A percentile compares a stretch with the other conserved stretches of the same genome.
Conservation (phyloP, 2,797 vertebrate genomes). For the Fratercula arctica region DNA sequence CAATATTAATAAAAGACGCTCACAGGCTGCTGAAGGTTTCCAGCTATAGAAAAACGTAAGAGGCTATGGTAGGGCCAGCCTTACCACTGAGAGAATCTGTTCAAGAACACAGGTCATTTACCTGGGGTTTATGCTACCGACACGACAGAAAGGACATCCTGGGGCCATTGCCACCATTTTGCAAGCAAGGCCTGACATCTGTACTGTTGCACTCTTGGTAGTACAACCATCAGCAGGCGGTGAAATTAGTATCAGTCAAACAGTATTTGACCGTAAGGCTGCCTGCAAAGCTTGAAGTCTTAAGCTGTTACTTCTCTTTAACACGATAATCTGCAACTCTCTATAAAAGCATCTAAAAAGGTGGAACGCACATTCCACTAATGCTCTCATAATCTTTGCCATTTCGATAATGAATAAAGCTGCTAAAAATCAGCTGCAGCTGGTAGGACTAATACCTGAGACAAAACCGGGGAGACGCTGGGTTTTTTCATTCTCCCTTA, state of each 20-base stretch:
- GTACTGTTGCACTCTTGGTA: not conserved
- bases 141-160: not conserved
- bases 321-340: not conserved
- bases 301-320: not conserved
- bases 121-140: not conserved
- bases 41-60: not conserved
- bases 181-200: not conserved
- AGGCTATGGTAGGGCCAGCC: not conserved
- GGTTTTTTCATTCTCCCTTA: not conserved
- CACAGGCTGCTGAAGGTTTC: not conserved
- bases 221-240: accelerated
- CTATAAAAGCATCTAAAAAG: not conserved
- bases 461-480: conserved; percentile 2
- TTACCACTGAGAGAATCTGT: not conserved
- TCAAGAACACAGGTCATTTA: not conserved
- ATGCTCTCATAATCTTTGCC: not conserved
- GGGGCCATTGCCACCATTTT: not conserved
- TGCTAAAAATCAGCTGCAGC: not conserved
- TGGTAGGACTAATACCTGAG: not conserved
- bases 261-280: not conserved
- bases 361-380: not conserved
- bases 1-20: not conserved
- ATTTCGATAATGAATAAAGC: not conserved
- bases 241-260: not conserved
- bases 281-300: not conserved